Conservation (phyloP, 2,113 vertebrate species). For the Neogobius melanostomus region DNA sequence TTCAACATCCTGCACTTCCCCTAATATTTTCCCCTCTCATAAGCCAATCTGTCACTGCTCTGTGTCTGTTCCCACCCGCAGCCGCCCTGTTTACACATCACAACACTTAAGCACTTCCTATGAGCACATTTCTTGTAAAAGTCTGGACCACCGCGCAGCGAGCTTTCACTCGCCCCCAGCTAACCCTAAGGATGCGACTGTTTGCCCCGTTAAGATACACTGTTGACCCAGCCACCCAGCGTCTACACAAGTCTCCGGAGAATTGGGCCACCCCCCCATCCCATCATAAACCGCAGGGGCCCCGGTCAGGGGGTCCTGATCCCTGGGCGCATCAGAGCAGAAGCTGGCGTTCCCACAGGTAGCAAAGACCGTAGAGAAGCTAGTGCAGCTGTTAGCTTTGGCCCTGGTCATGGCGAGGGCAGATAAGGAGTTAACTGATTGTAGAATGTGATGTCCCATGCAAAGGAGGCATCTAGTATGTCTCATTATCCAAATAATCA, state of each 20-base stretch:
- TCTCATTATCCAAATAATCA: too few species aligned
- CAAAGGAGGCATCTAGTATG: too few species aligned
- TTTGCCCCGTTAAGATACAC: slow-evolving; percentile 56
- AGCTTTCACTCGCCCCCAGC: slow-evolving; percentile 32
- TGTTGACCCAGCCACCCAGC: slow-evolving; percentile 58
- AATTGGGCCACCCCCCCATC: slow-evolving; percentile 20
- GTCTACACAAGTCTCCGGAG: slow-evolving; percentile 43
- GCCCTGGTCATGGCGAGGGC: slow-evolving; percentile 60
- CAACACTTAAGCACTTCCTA: slow-evolving; percentile 58
- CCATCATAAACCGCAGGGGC: slow-evolving; percentile 57
- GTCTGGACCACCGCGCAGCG: slow-evolving; percentile 57
- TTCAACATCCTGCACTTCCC: slow-evolving; percentile 4
- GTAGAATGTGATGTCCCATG: neutral
- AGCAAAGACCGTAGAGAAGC: slow-evolving; percentile 53
- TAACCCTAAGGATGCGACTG: slow-evolving; percentile 34
- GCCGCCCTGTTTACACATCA: slow-evolving; percentile 56
- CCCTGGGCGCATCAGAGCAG: slow-evolving; percentile 42
- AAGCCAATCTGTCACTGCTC: slow-evolving; percentile 34
- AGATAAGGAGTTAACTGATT: neutral
- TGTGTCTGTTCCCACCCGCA: slow-evolving; percentile 47
- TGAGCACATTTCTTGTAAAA: slow-evolving; percentile 59
- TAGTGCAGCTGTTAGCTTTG: slow-evolving; percentile 70
- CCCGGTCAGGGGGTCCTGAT: slow-evolving; percentile 21
- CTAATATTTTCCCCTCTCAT: neutral
- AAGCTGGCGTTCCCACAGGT: slow-evolving; percentile 70